Evolutionary conservation across 2,113 vertebrate genomes (phyloP).

Genomic region (Catharus minimus): DNA sequence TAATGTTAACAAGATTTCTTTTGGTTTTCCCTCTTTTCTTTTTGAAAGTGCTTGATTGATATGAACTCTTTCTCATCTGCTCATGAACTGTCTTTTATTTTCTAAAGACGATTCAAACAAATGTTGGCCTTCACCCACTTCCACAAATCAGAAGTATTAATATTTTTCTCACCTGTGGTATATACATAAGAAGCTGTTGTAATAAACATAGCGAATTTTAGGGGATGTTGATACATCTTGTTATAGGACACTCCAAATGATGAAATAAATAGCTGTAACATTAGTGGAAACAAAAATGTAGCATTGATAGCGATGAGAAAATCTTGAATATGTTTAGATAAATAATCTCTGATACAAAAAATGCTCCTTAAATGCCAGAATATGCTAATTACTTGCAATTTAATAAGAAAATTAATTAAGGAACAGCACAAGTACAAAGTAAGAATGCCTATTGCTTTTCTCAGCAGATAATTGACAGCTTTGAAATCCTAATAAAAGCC

Average conservation of each 20-base stretch:
- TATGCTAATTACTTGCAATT: constrained; percentile 27
- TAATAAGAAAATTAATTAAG: constrained; percentile 57
- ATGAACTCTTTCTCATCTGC: background rate
- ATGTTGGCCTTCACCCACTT: background rate
- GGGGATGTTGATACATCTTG: background rate
- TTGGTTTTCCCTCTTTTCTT: background rate
- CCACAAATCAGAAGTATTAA: background rate
- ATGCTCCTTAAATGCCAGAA: background rate
- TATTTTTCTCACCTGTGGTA: background rate
- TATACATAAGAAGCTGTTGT: background rate
- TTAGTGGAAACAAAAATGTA: background rate
- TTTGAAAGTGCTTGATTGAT: background rate
- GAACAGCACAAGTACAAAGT: constrained; percentile 10
- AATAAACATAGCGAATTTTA: background rate
- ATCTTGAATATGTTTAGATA: background rate
- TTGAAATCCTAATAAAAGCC: constrained; percentile 29
- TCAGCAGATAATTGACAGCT: constrained; percentile 24
- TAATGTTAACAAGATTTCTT: background rate
- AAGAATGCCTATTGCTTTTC: constrained; percentile 27
- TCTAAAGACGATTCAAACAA: background rate
- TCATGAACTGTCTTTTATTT: background rate
- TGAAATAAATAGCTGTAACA: background rate
- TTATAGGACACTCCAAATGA: background rate
- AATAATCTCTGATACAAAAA: constrained; percentile 9
- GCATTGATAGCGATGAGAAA: background rate